Evolutionary conservation across 2,888 invertebrate species (phyloP).

Genomic region (Drosophila rubida): DNA sequence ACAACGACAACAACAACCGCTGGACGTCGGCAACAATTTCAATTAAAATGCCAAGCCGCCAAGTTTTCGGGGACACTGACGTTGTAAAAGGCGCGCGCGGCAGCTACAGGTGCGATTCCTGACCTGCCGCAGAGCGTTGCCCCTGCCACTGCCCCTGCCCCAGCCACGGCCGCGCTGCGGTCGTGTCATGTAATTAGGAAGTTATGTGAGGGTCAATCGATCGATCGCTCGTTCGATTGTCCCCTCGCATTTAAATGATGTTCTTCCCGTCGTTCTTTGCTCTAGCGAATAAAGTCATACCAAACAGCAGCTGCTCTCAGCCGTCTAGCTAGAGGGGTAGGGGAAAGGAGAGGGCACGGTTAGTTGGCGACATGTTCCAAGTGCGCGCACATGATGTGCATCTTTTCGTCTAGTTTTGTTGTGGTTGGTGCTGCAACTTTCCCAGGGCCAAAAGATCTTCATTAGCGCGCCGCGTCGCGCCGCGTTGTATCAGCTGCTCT

Average conservation of each 20-base stretch:
- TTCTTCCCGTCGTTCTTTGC: conserved; percentile 1
- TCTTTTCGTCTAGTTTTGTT: conserved; percentile 9
- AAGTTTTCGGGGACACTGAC: background rate
- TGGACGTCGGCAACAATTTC: conserved; percentile 68
- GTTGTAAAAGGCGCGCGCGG: conserved; percentile 51
- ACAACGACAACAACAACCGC: background rate
- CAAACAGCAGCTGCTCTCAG: conserved; percentile 48
- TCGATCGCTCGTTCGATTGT: conserved; percentile 49
- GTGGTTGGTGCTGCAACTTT: conserved; percentile 39
- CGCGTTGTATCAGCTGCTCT: conserved; percentile 42
- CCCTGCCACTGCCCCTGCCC: background rate
- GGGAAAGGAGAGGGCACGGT: background rate
- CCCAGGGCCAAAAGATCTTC: conserved; percentile 69
- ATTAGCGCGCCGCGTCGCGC: conserved; percentile 55
- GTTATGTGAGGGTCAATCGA: conserved; percentile 60
- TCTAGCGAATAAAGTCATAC: conserved; percentile 66
- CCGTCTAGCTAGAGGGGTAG: background rate
- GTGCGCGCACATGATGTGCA: conserved; percentile 62
- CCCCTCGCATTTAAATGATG: conserved; percentile 47
- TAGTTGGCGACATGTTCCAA: conserved; percentile 32
- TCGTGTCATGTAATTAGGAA: conserved; percentile 78
- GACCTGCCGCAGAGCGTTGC: conserved; percentile 30
- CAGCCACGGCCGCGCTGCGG: conserved; percentile 53
- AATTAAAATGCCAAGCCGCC: conserved; percentile 78
- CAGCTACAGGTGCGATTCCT: conserved; percentile 60